Base-by-base conservation (phyloP, 2,888 invertebrate genomes). In the Notocelia uddmanniana region DNA sequence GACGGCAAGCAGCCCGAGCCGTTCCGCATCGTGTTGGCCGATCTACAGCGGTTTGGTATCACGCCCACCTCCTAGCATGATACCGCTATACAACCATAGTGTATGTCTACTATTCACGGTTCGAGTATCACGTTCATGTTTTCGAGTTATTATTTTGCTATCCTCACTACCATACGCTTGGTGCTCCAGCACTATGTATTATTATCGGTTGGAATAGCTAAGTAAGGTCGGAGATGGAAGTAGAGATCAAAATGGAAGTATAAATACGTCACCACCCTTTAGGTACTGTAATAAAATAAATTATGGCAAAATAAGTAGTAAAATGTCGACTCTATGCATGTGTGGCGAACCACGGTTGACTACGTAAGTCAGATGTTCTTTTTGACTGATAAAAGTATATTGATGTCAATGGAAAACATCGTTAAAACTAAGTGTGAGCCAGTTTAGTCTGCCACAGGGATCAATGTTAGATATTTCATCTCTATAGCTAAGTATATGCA, bases 1-100 rank as follows among this genome's bases (percentile, higher is more conserved):
- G 89, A 90, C 74, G 92, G 90, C 1, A 79, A 80, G 0, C 45
- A 73, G 0, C 80, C 74, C 0, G 82, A 86, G 71, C 73, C 80
- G 0, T 76, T 83, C 2, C 83, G 86, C 0, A 10, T 54, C 0
- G 89, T 91, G 0, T 31, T 89, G 69, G 62, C 55, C 0, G 86
- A 89, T 23, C 57, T 92, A 8, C 31, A 48, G 18, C n/a, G 15
- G 5, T 62, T 74, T 19, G 79, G 79, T 0, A 75, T 73, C 23
- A 15, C 55, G 31, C 52, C 62, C 55, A 15, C 60, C 26, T 15
- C 13, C 18, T 54, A 41, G 37, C 31, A 13, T 10, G 23, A 13
- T 19, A 9, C 21, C 19, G 13, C 37, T 5, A 26, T 26, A 11
- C 34, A 19, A 3, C 18, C 41, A 0, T 41, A 11, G 10, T 57